These are phyloP conservation scores for Subacronicta megacephala DNA, from an alignment of 2,888 invertebrate species.

Conservation along the genomic window DNA sequence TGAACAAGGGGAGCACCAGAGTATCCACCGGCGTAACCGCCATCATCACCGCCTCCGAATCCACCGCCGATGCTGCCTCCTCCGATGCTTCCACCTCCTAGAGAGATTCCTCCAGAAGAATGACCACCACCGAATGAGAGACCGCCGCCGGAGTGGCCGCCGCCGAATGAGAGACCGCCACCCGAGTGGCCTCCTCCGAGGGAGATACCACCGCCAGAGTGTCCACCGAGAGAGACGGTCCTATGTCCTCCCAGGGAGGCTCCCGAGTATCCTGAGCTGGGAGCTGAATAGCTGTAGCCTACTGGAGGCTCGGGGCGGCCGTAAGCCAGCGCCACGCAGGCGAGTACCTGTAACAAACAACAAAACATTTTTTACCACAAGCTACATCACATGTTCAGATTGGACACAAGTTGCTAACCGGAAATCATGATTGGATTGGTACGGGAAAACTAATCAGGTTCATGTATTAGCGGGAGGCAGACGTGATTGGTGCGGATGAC, in stretches of 20 bases:
- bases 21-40: slow-evolving; percentile 83
- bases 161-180: slow-evolving; percentile 68
- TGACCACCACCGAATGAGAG: slow-evolving; percentile 62
- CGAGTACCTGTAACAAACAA: slow-evolving; percentile 80
- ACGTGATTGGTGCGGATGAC: not conserved
- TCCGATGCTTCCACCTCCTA: slow-evolving; percentile 58
- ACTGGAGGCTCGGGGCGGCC: slow-evolving; percentile 87
- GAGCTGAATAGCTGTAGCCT: slow-evolving; percentile 85
- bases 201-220: slow-evolving; percentile 59
- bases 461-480: not conserved
- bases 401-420: slow-evolving; percentile 6
- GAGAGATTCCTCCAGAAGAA: slow-evolving; percentile 62
- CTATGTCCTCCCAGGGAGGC: slow-evolving; percentile 64
- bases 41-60: slow-evolving; percentile 74
- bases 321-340: slow-evolving; percentile 84
- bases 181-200: slow-evolving; percentile 70
- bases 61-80: slow-evolving; percentile 62
- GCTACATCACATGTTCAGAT: not conserved
- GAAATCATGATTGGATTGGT: slow-evolving; percentile 4
- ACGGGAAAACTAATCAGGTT: slow-evolving; percentile 4
- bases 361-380: slow-evolving; percentile 15
- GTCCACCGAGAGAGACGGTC: slow-evolving; percentile 51
- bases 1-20: slow-evolving; percentile 92
- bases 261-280: slow-evolving; percentile 68
- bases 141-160: slow-evolving; percentile 70